phyloP scores from a whole-genome alignment of 2,113 vertebrate species.

The Epinephelus lanceolatus region DNA sequence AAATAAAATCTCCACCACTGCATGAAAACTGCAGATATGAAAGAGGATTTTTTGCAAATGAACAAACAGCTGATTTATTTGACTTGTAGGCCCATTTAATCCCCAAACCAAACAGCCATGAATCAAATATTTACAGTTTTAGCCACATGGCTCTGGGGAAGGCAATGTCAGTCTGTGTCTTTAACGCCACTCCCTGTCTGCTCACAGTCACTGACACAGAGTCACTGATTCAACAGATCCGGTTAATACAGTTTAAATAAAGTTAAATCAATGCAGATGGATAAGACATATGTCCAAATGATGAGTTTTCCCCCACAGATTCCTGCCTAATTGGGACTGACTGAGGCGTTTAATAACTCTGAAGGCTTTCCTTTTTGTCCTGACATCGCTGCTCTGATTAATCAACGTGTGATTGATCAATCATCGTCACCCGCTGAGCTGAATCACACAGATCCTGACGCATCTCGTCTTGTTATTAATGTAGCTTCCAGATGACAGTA shows the following conservation, averaged over 20 bases:
- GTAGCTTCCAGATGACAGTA: too few relatives aligned
- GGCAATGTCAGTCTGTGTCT: not conserved
- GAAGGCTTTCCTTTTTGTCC: too few relatives aligned
- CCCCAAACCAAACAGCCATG: not conserved
- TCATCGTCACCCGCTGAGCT: too few relatives aligned
- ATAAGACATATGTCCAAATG: too few relatives aligned
- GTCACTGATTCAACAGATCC: not conserved
- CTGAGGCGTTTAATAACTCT: too few relatives aligned
- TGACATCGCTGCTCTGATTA: too few relatives aligned
- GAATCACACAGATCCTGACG: too few relatives aligned
- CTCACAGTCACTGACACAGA: not conserved
- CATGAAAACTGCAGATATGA: not conserved
- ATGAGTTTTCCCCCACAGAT: not conserved
- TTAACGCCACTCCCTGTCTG: not conserved
- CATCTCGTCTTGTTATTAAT: too few relatives aligned
- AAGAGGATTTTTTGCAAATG: not conserved
- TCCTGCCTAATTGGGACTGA: not conserved
- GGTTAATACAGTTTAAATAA: too few relatives aligned
- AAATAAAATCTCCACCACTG: not conserved
- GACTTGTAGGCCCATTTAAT: not conserved
- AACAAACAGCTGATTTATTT: slow-evolving; percentile 3
- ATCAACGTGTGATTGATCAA: too few relatives aligned
- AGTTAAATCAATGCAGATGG: too few relatives aligned
- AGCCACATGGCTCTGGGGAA: not conserved
- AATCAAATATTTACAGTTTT: not conserved